A percentile compares a stretch with the other conserved stretches of the same genome.
phyloP scores from a whole-genome alignment of 2,113 vertebrate genomes.

The Oryzias melastigma region DNA sequence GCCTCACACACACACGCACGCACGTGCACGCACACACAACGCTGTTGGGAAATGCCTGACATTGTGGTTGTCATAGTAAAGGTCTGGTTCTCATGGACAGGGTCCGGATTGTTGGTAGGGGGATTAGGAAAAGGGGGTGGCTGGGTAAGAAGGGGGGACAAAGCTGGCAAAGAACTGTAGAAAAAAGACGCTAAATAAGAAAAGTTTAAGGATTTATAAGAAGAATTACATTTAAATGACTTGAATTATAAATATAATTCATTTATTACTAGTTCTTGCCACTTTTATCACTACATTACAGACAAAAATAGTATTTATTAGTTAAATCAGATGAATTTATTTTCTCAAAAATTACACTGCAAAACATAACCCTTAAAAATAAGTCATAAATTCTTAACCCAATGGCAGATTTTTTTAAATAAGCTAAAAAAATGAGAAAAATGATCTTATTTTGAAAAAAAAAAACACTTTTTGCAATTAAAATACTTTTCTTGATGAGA shows the following conservation, averaged over 20 bases:
- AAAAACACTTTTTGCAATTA: no score
- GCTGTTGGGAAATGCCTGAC: slow-evolving; percentile 58
- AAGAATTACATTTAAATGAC: neutral
- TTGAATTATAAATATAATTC: neutral
- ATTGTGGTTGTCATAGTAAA: slow-evolving; percentile 66
- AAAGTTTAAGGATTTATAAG: neutral
- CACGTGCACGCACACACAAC: slow-evolving; percentile 21
- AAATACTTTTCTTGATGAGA: no score
- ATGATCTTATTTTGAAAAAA: no score
- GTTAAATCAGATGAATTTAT: no score
- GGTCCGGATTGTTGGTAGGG: slow-evolving; percentile 49
- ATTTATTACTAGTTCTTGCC: no score
- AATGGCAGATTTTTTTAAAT: no score
- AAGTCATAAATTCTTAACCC: no score
- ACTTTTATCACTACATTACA: no score
- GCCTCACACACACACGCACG: slow-evolving; percentile 26
- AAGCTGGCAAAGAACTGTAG: neutral
- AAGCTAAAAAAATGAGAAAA: no score
- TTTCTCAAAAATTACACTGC: no score
- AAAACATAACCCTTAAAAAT: no score
- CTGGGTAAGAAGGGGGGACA: slow-evolving; percentile 5
- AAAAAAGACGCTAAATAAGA: neutral
- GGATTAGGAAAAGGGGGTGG: slow-evolving; percentile 41
- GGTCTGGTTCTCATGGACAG: slow-evolving; percentile 65
- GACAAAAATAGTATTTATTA: no score